A percentile compares a stretch with the other conserved stretches of the same genome.
Evolutionary conservation across 2,888 invertebrate species (phyloP).

Genomic region (Drosophila fulvimacula): DNA sequence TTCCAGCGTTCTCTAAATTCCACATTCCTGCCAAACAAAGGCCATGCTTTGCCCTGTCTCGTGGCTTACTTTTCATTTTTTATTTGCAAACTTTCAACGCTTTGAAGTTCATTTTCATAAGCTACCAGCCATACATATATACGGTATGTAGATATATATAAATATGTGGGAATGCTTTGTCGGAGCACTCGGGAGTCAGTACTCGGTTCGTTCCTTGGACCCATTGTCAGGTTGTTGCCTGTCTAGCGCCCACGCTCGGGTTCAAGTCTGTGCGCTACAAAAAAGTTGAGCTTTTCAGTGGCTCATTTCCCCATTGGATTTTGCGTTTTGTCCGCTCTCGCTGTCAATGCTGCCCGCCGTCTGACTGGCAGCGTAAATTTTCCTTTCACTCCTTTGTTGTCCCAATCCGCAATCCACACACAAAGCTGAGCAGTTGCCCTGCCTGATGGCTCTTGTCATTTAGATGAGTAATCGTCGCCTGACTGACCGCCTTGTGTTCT

Average conservation of each 20-base stretch:
- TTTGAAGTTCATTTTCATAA: constrained; percentile 63
- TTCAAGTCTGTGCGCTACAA: constrained; percentile 44
- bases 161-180: constrained; percentile 9
- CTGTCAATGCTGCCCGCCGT: constrained; percentile 25
- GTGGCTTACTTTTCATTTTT: constrained; percentile 67
- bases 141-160: not conserved
- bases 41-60: constrained; percentile 31
- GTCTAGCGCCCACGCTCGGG: constrained; percentile 56
- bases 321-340: constrained; percentile 17
- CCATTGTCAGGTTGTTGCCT: constrained; percentile 78
- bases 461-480: constrained; percentile 50
- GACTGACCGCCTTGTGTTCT: constrained; percentile 42
- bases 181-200: not conserved
- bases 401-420: constrained; percentile 9
- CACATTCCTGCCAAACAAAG: constrained; percentile 56
- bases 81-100: constrained; percentile 36
- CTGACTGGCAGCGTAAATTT: constrained; percentile 31
- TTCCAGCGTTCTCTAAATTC: constrained; percentile 31
- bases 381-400: constrained; percentile 49
- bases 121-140: constrained; percentile 12
- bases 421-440: constrained; percentile 28
- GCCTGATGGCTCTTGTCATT: constrained; percentile 17
- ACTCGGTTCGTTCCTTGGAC: constrained; percentile 27
- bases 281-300: constrained; percentile 49
- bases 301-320: constrained; percentile 55